Evolutionary conservation across 1,140 invertebrate genomes (phyloP), one percentile per base, ranked within the genome.

Genomic region (Lepidostoma basale): DNA sequence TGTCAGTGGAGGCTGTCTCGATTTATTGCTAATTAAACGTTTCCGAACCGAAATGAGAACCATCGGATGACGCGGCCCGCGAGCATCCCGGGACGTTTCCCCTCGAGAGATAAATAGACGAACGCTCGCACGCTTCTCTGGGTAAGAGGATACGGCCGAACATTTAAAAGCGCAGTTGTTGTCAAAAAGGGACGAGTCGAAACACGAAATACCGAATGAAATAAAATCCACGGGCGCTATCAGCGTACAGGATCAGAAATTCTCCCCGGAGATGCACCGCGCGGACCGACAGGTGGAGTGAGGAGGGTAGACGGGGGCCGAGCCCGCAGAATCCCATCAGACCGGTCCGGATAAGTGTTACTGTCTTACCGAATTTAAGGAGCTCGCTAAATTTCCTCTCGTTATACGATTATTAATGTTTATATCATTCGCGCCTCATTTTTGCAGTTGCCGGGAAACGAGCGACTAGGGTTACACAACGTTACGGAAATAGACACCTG

Each of bases 201-300:
- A 49, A 64, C 22, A 42, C 36, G 33, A 66, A 66, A 67, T 66
- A 45, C 52, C 54, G 40, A 67, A 20, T 67, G 40, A 67, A 67
- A 67, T 67, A 67, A 67, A 67, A 47, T 20, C 26, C 56, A 30
- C 28, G 40, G 25, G 3, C 18, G 30, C 28, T 67, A 67, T 67
- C 64, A 18, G 23, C 39, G 52, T 60, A 36, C 52, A 28, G 64
- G 39, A 67, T 67, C 64, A 47, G 22, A 30, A 45, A 66, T 67
- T 67, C 54, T 59, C 40, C 12, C 6, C 14, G 30, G 42, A 60
- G 64, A 67, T 59, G 52, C 64, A 49, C 60, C 64, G 36, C 28
- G 42, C 25, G 14, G 45, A 30, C 45, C 39, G 64, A 59, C 64
- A 67, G 64, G 64, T 67, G 64, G 54, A 56, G 28, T 33, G 14